phyloP scores from a whole-genome alignment of 23 tunicate genomes.

The Styela plicata region DNA sequence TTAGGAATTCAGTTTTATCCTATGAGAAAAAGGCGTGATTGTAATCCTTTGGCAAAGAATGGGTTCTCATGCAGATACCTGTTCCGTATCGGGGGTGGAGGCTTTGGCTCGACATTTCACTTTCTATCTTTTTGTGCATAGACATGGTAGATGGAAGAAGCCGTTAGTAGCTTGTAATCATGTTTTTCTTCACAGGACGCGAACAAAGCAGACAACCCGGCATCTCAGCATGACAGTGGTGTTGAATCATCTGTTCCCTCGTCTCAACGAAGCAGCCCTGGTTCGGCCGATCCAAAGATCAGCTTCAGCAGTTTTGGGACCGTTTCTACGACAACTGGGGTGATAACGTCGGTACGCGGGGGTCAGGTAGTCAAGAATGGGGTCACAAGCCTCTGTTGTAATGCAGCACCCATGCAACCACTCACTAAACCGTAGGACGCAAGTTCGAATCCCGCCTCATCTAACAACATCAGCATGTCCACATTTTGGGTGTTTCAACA shows the following conservation, averaged over 20 bases:
- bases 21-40: too few relatives aligned
- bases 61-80: too few relatives aligned
- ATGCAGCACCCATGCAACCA: not conserved
- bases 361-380: slow-evolving; percentile 37
- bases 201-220: slow-evolving; percentile 5
- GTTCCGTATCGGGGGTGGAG: too few relatives aligned
- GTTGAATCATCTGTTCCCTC: slow-evolving; percentile 94
- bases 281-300: slow-evolving; percentile 62
- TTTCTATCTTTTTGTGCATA: too few relatives aligned
- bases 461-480: not conserved
- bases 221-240: slow-evolving; percentile 81
- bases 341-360: slow-evolving; percentile 56
- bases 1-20: too few relatives aligned
- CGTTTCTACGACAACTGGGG: slow-evolving; percentile 63
- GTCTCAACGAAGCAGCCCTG: slow-evolving; percentile 85
- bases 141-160: too few relatives aligned
- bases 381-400: not conserved
- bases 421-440: not conserved
- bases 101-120: too few relatives aligned
- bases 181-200: slow-evolving; percentile 10
- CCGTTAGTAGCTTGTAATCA: too few relatives aligned
- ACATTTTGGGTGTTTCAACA: not conserved
- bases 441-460: not conserved
- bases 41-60: too few relatives aligned
- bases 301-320: slow-evolving; percentile 75